Percentiles rank a stretch among this genome's conserved stretches.
phyloP scores from a whole-genome alignment of 2,888 invertebrate genomes.

The Mythimna albipuncta region DNA sequence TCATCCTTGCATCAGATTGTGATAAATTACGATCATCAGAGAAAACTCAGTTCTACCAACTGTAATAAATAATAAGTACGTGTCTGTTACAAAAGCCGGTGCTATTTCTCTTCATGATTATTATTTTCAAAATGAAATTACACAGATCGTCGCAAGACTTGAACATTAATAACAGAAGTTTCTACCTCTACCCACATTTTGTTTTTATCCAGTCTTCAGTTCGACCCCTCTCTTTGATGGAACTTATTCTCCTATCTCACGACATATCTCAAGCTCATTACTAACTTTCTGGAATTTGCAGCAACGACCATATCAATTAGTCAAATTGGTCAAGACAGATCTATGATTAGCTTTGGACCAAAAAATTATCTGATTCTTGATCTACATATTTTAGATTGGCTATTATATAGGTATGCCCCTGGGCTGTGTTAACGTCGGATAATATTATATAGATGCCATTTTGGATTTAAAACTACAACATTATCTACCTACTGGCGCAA shows the following conservation, averaged over 20 bases:
- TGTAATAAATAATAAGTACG: slow-evolving; percentile 51
- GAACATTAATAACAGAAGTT: slow-evolving; percentile 9
- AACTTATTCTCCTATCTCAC: slow-evolving; percentile 32
- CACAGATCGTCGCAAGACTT: slow-evolving; percentile 19
- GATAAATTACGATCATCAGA: slow-evolving; percentile 77
- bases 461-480: slow-evolving; percentile 55
- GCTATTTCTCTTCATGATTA: slow-evolving; percentile 34
- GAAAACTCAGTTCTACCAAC: slow-evolving; percentile 67
- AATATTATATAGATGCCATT: slow-evolving; percentile 25
- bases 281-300: slow-evolving; percentile 36
- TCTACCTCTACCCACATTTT: not conserved
- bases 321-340: slow-evolving; percentile 32
- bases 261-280: slow-evolving; percentile 43
- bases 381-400: slow-evolving; percentile 7
- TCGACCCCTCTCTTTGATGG: slow-evolving; percentile 10
- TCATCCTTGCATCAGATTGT: slow-evolving; percentile 75
- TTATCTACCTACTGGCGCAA: slow-evolving; percentile 55
- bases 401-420: slow-evolving; percentile 1
- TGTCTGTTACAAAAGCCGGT: slow-evolving; percentile 39
- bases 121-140: slow-evolving; percentile 35
- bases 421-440: slow-evolving; percentile 18
- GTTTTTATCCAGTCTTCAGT: not conserved
- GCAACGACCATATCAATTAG: slow-evolving; percentile 26
- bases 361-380: slow-evolving; percentile 7
- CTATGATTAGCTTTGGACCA: slow-evolving; percentile 8